Evolutionary conservation across 2,113 vertebrate species (phyloP).

Genomic region (Murina feae): DNA sequence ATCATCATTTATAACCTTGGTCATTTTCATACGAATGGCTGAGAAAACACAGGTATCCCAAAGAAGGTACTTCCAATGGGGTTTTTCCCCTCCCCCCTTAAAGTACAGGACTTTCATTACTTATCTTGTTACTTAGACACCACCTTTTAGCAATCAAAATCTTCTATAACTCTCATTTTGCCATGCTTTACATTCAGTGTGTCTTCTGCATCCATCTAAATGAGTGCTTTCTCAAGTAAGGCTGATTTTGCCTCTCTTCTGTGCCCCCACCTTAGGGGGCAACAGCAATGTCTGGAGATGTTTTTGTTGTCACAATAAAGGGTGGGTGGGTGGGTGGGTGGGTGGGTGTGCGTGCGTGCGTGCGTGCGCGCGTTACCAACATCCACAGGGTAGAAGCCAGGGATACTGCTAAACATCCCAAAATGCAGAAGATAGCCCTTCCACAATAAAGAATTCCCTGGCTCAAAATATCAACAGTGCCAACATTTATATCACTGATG

Average conservation of each 20-base stretch:
- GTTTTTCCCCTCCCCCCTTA: neutral
- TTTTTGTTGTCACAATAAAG: neutral
- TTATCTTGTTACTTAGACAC: neutral
- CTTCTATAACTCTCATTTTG: neutral
- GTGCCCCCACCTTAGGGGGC: neutral
- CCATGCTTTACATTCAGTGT: neutral
- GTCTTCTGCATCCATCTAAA: neutral
- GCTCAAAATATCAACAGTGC: neutral
- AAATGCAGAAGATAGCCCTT: neutral
- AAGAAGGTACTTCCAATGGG: neutral
- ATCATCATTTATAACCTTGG: neutral
- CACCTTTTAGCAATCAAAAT: neutral
- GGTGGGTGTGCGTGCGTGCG: too few species aligned
- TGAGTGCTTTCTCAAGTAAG: neutral
- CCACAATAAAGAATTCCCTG: neutral
- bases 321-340: neutral
- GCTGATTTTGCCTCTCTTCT: neutral
- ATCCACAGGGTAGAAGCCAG: neutral
- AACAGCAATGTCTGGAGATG: neutral
- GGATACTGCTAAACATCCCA: neutral
- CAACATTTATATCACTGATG: neutral
- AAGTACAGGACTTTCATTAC: neutral
- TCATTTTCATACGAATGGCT: neutral
- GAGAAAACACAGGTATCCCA: neutral
- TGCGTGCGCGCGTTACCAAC: neutral